Base-by-base conservation (phyloP, 2,888 invertebrate genomes). In the Gonocerus acuteangulatus region DNA sequence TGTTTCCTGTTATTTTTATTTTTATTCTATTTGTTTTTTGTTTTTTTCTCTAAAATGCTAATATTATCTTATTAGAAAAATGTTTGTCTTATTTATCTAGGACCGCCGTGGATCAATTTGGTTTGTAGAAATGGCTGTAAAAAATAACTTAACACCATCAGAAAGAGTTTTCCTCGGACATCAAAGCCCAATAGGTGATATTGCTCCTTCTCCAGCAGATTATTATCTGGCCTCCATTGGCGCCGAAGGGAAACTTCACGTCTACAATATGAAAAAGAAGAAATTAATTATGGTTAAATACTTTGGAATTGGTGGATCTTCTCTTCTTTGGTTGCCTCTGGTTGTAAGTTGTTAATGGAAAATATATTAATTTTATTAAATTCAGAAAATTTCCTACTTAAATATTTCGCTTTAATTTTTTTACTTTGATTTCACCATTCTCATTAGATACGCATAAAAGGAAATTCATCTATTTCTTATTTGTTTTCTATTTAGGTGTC, bases 31-130 rank as follows among this genome's bases (percentile, higher is more conserved):
- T 48, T 48, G 7, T 21, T 48, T 48, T 48, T 21, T 9, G 22
- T 21, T 21, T 48, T 21, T 13, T 6, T 27, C 4, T n/a, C 6
- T 7, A 48, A n/a, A 32, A 51, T 9, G 3, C 32, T n/a, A n/a
- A 51, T 9, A 11, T 19, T 36, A 52, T 18, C 18, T 32, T 16
- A n/a, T n/a, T n/a, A n/a, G n/a, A n/a, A n/a, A n/a, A n/a, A n/a
- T n/a, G n/a, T 48, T 32, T 27, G 15, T 48, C 42, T 1, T 2
- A 18, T 23, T 49, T 48, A 22, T 69, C 23, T 65, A 91, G 89
- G 94, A 94, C 76, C 89, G 85, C 1, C 86, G 85, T 66, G 93
- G 93, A 11, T 91, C 89, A 1, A 78, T 94, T 49, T 89, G 88
- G 87, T 72, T 79, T 36, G 78, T 86, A 45, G 86, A 87, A 69